Base-by-base conservation (phyloP, 2,888 invertebrate genomes). In the Conistra vaccinii region DNA sequence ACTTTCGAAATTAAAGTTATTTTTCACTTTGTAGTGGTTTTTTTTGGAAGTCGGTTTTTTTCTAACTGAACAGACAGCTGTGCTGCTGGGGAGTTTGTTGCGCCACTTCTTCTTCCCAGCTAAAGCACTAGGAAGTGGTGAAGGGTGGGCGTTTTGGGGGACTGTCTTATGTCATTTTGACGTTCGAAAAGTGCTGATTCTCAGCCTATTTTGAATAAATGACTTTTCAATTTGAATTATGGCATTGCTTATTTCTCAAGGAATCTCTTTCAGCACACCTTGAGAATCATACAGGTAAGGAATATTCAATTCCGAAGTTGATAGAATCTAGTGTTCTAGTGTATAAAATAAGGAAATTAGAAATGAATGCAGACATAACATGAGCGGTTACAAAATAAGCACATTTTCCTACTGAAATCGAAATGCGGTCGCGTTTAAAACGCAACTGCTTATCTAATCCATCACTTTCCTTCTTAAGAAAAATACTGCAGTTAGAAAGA, bases 391-490 rank as follows among this genome's bases (percentile, higher is more conserved):
- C 80, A 74, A 78, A 80, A 81, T 85, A 61, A 76, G 62, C 69
- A 66, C 65, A 72, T 86, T 77, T 85, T 86, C 82, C 66, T 84
- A 89, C 86, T 86, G 87, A 91, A 90, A 90, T 85, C 87, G 84
- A 90, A 91, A 88, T 82, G 85, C 88, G 88, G 87, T 86, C 88
- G 84, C 69, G 78, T 80, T 84, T 88, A 35, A 66, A 70, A 78
- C 76, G 78, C 72, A 78, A 85, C 71, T 29, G 14, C 58, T 69
- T 60, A 61, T 71, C 35, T 63, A 76, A 67, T 76, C 87, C 79
- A 78, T 91, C 89, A 88, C 92, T 92, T 89, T 92, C 89, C 77
- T 88, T 86, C 86, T 73, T 78, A 80, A 73, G 73, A 65, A 78
- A 70, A 65, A 76, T 75, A 63, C 73, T 69, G 67, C 12, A 75